Conservation (phyloP, 2,113 vertebrate genomes). For the Pseudorasbora parva region DNA sequence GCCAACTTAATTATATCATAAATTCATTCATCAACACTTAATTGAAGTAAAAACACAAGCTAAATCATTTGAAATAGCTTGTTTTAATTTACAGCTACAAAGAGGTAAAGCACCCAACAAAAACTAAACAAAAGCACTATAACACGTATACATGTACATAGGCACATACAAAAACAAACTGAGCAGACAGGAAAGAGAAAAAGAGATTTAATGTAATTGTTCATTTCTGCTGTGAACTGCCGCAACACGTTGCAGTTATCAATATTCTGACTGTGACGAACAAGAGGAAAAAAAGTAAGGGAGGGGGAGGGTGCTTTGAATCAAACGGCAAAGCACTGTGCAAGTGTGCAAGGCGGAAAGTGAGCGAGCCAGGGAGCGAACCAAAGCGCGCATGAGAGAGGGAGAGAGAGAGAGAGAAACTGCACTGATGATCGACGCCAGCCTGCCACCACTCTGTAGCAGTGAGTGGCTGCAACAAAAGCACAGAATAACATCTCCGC, state of each 20-base stretch:
- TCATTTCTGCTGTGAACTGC: conserved; percentile 71
- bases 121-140: no score
- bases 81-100: background rate
- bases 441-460: conserved; percentile 96
- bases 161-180: conserved; percentile 30
- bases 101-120: background rate
- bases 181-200: conserved; percentile 38
- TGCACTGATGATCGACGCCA: conserved; percentile 96
- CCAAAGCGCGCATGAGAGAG: conserved; percentile 47
- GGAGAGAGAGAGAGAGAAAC: conserved; percentile 72
- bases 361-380: conserved; percentile 44
- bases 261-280: conserved; percentile 78
- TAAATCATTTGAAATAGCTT: background rate
- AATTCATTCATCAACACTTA: background rate
- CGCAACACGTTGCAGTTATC: conserved; percentile 76
- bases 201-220: conserved; percentile 70
- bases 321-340: conserved; percentile 47
- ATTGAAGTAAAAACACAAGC: background rate
- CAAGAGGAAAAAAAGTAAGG: conserved; percentile 53
- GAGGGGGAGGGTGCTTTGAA: conserved; percentile 48
- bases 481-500: conserved; percentile 83
- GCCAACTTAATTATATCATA: background rate
- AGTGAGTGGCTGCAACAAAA: conserved; percentile 96
- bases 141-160: background rate
- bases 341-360: conserved; percentile 51